A percentile compares a stretch with the other conserved stretches of the same genome.
phyloP scores from a whole-genome alignment of 2,113 vertebrate genomes.

The Coturnix japonica region DNA sequence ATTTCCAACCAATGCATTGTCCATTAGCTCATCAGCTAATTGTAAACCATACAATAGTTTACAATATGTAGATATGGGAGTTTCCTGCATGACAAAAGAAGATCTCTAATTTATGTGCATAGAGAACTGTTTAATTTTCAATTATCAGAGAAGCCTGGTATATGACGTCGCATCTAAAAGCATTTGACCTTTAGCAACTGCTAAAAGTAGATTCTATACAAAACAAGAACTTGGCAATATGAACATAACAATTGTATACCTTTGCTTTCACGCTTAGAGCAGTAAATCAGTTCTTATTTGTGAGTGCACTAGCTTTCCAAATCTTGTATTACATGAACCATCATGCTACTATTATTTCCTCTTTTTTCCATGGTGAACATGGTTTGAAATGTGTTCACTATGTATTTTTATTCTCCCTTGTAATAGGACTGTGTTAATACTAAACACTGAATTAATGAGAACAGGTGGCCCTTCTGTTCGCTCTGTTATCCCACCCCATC shows the following conservation, averaged over 20 bases:
- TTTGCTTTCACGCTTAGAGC: neutral
- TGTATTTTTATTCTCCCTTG: slow-evolving; percentile 1
- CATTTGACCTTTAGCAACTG: neutral
- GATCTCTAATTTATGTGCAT: neutral
- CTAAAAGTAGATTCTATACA: neutral
- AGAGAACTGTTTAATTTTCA: neutral
- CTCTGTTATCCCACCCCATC: neutral
- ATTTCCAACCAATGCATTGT: neutral
- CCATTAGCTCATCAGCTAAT: neutral
- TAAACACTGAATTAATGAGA: slow-evolving; percentile 33
- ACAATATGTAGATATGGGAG: neutral
- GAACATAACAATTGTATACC: accelerated
- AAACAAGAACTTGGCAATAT: accelerated
- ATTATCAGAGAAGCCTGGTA: neutral
- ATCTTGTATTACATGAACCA: neutral
- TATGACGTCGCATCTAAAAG: neutral
- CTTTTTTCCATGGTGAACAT: neutral
- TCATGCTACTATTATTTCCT: neutral
- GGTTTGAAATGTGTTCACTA: neutral
- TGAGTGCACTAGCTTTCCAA: neutral
- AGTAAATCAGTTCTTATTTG: neutral
- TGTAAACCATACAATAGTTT: neutral
- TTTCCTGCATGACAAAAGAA: accelerated
- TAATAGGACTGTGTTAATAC: neutral
- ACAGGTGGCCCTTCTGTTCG: slow-evolving; percentile 9